These are phyloP conservation scores for Artemia sinica DNA, from an alignment of 2,888 invertebrate species.

Conservation along the genomic window DNA sequence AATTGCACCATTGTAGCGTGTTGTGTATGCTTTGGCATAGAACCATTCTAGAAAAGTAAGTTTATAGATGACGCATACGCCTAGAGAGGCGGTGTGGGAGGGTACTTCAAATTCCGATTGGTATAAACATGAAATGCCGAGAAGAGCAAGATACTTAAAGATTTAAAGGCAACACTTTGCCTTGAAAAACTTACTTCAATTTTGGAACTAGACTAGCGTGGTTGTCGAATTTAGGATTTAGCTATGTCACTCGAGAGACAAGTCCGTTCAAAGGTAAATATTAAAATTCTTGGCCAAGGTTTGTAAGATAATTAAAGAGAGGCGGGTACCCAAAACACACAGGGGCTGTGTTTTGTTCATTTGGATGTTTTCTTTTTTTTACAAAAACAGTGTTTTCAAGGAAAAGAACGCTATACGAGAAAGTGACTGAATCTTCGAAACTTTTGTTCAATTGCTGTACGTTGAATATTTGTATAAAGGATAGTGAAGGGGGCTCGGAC, in stretches of 20 bases:
- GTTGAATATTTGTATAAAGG: too few relatives aligned
- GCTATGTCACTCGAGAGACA: not conserved
- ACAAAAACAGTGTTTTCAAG: too few relatives aligned
- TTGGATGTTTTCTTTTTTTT: too few relatives aligned
- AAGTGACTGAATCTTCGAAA: too few relatives aligned
- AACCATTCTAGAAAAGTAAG: too few relatives aligned
- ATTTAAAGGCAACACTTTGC: not conserved
- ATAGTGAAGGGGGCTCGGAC: too few relatives aligned
- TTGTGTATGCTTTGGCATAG: conserved; percentile 2
- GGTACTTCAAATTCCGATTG: not conserved
- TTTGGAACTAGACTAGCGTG: not conserved
- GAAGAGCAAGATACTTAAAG: conserved; percentile 7
- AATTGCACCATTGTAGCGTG: too few relatives aligned
- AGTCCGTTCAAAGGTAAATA: conserved; percentile 9
- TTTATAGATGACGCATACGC: not conserved
- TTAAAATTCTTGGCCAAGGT: not conserved
- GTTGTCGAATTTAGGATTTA: not conserved
- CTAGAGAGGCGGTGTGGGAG: conserved; percentile 8
- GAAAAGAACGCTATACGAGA: too few relatives aligned
- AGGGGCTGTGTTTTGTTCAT: too few relatives aligned
- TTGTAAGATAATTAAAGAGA: too few relatives aligned
- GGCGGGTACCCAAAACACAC: too few relatives aligned
- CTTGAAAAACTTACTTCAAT: conserved; percentile 2
- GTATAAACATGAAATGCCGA: not conserved
- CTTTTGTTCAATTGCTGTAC: too few relatives aligned